Conservation (phyloP, 2,113 vertebrate genomes). For the Dinomys branickii region DNA sequence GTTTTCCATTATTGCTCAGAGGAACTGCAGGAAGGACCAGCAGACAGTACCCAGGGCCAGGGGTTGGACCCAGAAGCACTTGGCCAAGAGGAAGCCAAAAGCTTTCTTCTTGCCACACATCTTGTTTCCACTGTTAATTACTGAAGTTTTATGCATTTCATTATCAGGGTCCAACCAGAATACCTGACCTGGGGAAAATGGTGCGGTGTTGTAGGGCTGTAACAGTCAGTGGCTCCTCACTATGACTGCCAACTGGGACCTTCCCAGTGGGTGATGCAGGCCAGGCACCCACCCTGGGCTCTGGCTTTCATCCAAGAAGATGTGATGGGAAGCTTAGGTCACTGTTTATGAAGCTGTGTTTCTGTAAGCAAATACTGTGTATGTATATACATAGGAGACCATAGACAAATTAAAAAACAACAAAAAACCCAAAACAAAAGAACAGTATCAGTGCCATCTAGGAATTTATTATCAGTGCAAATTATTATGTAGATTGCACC, state of each 20-base stretch:
- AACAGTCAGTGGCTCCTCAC: not conserved
- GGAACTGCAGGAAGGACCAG: slow-evolving; percentile 62
- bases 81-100: slow-evolving; percentile 42
- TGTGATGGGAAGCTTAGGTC: slow-evolving; percentile 73
- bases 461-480: not conserved
- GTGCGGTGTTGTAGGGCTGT: slow-evolving; percentile 83
- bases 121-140: slow-evolving; percentile 85
- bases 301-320: slow-evolving; percentile 61
- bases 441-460: not conserved
- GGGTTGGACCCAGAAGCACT: not conserved
- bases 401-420: slow-evolving; percentile 65
- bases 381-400: slow-evolving; percentile 83
- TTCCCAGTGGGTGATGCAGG: slow-evolving; percentile 53
- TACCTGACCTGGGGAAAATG: slow-evolving; percentile 82
- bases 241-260: not conserved
- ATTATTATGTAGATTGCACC: not conserved
- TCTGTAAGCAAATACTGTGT: slow-evolving; percentile 79
- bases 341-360: slow-evolving; percentile 80
- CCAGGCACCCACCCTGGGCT: slow-evolving; percentile 58
- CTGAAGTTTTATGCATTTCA: slow-evolving; percentile 86
- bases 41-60: not conserved
- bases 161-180: slow-evolving; percentile 88
- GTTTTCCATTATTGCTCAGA: slow-evolving; percentile 64
- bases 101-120: slow-evolving; percentile 79
- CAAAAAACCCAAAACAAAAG: not conserved